These are phyloP conservation scores for Neoseiulus cucumeris DNA, from an alignment of 1,140 invertebrate species.

Conservation along the genomic window DNA sequence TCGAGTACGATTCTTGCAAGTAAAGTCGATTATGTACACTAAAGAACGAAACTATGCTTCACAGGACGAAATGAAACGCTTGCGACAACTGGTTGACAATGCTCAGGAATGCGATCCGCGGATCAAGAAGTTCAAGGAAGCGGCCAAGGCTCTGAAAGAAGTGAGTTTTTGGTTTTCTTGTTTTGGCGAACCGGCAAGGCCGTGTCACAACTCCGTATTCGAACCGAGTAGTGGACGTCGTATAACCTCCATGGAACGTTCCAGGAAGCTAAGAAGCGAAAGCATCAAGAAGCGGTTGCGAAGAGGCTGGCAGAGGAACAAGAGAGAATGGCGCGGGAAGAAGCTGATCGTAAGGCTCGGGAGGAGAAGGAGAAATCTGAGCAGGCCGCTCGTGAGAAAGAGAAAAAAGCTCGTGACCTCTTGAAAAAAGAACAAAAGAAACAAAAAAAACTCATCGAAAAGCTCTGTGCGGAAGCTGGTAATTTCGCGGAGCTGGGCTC, in stretches of 20 bases:
- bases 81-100: slow-evolving; percentile 69
- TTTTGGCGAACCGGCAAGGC: too few relatives aligned
- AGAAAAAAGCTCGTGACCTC: slow-evolving; percentile 53
- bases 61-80: slow-evolving; percentile 85
- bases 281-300: neutral
- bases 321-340: neutral
- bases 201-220: too few relatives aligned
- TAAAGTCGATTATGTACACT: neutral
- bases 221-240: too few relatives aligned
- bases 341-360: slow-evolving; percentile 35
- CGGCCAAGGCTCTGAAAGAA: slow-evolving; percentile 75
- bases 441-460: slow-evolving; percentile 2
- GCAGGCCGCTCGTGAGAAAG: slow-evolving; percentile 58
- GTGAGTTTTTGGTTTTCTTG: too few relatives aligned
- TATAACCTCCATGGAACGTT: too few relatives aligned
- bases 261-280: neutral
- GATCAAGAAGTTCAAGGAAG: slow-evolving; percentile 71
- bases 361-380: slow-evolving; percentile 56
- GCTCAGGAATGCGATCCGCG: slow-evolving; percentile 83
- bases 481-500: neutral
- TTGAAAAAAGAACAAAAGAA: slow-evolving; percentile 62
- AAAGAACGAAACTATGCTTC: neutral
- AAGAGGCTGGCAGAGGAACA: neutral
- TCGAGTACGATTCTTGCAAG: neutral
- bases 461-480: neutral